Percentiles rank a stretch among this genome's conserved stretches.
These are phyloP conservation scores for Aspidoscelis tigris DNA, from an alignment of 2,113 vertebrate genomes.

Conservation along the genomic window DNA sequence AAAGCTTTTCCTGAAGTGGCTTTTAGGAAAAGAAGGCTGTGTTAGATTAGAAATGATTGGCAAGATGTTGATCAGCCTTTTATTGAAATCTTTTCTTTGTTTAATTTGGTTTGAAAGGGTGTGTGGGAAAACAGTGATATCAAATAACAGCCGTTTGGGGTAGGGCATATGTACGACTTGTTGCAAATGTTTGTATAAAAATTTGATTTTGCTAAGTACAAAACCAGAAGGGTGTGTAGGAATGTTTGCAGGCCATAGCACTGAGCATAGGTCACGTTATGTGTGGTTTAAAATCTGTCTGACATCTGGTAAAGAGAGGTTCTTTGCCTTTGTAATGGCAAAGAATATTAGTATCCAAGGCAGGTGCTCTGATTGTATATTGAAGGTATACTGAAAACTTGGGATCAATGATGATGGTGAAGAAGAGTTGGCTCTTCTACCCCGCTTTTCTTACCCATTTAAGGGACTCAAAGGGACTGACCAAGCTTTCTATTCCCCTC, in stretches of 20 bases:
- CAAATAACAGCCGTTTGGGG: conserved; percentile 35
- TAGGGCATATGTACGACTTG: conserved; percentile 3
- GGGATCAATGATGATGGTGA: no score
- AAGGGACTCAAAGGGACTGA: no score
- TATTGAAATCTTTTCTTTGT: conserved; percentile 48
- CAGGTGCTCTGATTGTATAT: no score
- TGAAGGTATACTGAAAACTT: no score
- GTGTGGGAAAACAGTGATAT: conserved; percentile 33
- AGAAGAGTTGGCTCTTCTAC: no score
- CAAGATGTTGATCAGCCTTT: conserved; percentile 44
- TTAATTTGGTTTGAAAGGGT: conserved; percentile 38
- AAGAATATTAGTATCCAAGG: no score
- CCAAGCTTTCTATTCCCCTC: no score
- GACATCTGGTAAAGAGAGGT: background rate
- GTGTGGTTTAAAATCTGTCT: background rate
- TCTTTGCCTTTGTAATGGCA: background rate
- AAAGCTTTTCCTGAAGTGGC: conserved; percentile 49
- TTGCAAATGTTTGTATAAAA: conserved; percentile 25
- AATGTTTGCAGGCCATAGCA: conserved; percentile 15
- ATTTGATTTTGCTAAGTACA: conserved; percentile 21
- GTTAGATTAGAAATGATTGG: conserved; percentile 54
- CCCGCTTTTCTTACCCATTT: no score
- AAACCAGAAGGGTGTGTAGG: conserved; percentile 9
- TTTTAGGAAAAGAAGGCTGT: conserved; percentile 44
- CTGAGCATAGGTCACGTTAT: background rate